phyloP scores from a whole-genome alignment of 2,113 vertebrate genomes.

The Alexandromys fortis region DNA sequence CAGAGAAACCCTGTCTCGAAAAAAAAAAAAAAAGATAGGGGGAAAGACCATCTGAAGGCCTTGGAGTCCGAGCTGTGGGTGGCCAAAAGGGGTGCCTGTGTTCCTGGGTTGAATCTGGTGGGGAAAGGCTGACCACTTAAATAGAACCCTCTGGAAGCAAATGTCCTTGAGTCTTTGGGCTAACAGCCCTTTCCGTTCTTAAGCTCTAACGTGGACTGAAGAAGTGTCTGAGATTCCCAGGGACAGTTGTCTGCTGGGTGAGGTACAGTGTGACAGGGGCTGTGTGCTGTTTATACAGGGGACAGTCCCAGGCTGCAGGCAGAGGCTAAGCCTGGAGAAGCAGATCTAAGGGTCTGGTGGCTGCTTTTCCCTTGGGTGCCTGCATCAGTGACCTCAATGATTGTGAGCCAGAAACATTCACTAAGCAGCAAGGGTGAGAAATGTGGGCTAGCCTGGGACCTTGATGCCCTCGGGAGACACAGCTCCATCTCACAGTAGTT shows the following conservation, averaged over 20 bases:
- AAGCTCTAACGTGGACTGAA: accelerated
- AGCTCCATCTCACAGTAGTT: accelerated
- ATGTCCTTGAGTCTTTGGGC: neutral
- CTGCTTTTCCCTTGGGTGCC: neutral
- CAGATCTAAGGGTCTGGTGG: accelerated
- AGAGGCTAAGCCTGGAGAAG: neutral
- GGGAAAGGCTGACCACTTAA: neutral
- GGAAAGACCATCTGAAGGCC: neutral
- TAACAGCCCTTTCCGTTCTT: neutral
- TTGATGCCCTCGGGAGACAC: accelerated
- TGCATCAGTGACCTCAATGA: accelerated
- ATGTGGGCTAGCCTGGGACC: accelerated
- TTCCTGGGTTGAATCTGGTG: neutral
- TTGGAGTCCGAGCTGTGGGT: neutral
- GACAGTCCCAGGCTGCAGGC: neutral
- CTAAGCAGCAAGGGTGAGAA: neutral
- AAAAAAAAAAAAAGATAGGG: no score
- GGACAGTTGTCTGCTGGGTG: no score
- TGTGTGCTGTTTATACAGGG: accelerated
- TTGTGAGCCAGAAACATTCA: accelerated
- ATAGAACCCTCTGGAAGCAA: neutral
- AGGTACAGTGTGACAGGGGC: no score
- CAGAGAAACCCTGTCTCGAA: no score
- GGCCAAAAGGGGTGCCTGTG: neutral
- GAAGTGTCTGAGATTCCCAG: neutral